Evolutionary conservation across 1,140 invertebrate species (phyloP).

Genomic region (Drosophila parabipectinata): DNA sequence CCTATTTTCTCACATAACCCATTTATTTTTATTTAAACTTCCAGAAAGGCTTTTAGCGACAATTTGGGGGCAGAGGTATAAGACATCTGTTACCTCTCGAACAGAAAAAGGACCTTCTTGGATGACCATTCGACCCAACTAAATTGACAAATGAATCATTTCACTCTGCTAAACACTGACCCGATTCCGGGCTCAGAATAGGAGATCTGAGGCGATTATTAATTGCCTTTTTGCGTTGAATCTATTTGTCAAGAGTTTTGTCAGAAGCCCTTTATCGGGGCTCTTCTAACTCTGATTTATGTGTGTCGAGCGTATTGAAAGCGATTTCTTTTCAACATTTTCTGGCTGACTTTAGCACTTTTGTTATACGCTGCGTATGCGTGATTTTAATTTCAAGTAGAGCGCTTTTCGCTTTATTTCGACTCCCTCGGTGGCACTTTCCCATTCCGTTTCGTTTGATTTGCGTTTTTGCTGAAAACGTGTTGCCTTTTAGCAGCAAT

Average conservation of each 20-base stretch:
- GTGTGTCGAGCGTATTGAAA: slow-evolving; percentile 52
- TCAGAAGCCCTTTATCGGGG: slow-evolving; percentile 27
- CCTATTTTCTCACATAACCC: not conserved
- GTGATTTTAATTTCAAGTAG: slow-evolving; percentile 63
- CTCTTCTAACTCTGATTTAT: slow-evolving; percentile 55
- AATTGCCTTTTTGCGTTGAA: slow-evolving; percentile 54
- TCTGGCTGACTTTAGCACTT: slow-evolving; percentile 35
- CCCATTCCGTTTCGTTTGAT: slow-evolving; percentile 9
- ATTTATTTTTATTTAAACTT: slow-evolving; percentile 11
- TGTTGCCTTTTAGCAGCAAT: slow-evolving; percentile 47
- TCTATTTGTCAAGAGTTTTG: slow-evolving; percentile 58
- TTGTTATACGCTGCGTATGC: slow-evolving; percentile 45
- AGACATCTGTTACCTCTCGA: slow-evolving; percentile 15
- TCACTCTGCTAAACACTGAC: slow-evolving; percentile 43
- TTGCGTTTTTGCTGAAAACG: slow-evolving; percentile 23
- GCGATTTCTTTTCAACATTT: slow-evolving; percentile 32
- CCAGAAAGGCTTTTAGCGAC: slow-evolving; percentile 1
- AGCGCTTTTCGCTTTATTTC: slow-evolving; percentile 7
- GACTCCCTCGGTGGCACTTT: slow-evolving; percentile 21
- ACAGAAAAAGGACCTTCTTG: not conserved
- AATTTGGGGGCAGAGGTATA: not conserved
- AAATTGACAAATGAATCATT: slow-evolving; percentile 50
- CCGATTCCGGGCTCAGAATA: slow-evolving; percentile 18
- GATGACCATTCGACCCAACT: slow-evolving; percentile 31
- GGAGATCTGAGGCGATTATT: slow-evolving; percentile 29